phyloP scores from a whole-genome alignment of 1,140 invertebrate genomes.

The Brachionus angularis region DNA sequence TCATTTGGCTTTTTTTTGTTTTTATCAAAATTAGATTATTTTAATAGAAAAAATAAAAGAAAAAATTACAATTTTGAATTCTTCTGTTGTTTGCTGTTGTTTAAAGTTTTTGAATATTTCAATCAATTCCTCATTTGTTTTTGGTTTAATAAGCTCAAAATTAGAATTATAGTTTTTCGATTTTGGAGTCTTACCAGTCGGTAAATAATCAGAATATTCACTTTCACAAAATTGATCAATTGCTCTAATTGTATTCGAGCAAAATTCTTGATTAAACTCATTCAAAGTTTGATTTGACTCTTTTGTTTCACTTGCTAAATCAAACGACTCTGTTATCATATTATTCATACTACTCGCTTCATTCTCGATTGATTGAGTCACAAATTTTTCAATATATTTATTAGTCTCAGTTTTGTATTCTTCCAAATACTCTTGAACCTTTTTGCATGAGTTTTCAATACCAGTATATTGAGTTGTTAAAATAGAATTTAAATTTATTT shows the following conservation, averaged over 20 bases:
- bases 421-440: not conserved
- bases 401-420: not conserved
- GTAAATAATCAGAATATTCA: not conserved
- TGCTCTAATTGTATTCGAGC: not conserved
- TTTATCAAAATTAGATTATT: too few species aligned
- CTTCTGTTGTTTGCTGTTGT: too few species aligned
- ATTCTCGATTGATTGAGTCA: not conserved
- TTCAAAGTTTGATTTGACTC: not conserved
- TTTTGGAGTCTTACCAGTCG: conserved; percentile 16
- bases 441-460: too few species aligned
- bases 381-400: not conserved
- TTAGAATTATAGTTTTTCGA: not conserved
- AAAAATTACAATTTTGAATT: too few species aligned
- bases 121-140: not conserved
- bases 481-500: not conserved
- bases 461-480: not conserved
- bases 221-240: not conserved
- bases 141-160: not conserved
- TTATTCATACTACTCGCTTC: not conserved
- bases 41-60: too few species aligned
- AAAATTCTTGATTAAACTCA: not conserved
- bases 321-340: not conserved
- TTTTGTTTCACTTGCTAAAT: not conserved
- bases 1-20: too few species aligned
- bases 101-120: too few species aligned